Conservation (phyloP, 2,888 invertebrate genomes). For the Horisme vitalbata region DNA sequence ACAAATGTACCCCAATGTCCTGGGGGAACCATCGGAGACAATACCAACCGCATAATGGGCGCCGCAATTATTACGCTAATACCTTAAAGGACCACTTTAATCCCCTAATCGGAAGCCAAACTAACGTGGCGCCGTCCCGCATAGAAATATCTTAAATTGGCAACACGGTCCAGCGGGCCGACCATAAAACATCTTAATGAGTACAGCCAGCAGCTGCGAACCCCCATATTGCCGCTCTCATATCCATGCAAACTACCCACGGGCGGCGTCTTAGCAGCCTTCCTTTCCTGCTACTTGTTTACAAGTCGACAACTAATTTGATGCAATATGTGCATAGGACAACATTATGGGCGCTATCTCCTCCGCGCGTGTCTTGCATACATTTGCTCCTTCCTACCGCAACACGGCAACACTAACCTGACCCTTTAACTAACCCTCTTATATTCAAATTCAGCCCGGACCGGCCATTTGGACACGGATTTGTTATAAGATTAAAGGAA, state of each 20-base stretch:
- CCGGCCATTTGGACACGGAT: slow-evolving; percentile 83
- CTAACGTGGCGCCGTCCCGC: slow-evolving; percentile 79
- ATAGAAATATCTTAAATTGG: slow-evolving; percentile 83
- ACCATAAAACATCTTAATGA: slow-evolving; percentile 84
- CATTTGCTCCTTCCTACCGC: slow-evolving; percentile 71
- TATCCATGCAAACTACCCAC: slow-evolving; percentile 83
- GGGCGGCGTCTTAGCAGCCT: slow-evolving; percentile 76
- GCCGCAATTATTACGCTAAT: slow-evolving; percentile 79
- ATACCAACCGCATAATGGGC: slow-evolving; percentile 72
- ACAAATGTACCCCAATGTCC: slow-evolving; percentile 43
- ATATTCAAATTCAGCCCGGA: slow-evolving; percentile 78
- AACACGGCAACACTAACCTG: slow-evolving; percentile 61
- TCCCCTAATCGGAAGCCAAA: slow-evolving; percentile 82
- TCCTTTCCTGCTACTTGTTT: slow-evolving; percentile 78
- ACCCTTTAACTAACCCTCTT: slow-evolving; percentile 75
- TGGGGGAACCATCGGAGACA: slow-evolving; percentile 52
- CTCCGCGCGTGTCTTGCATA: slow-evolving; percentile 81
- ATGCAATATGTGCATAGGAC: slow-evolving; percentile 84
- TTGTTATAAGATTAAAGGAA: slow-evolving; percentile 84
- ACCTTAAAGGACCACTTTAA: slow-evolving; percentile 79
- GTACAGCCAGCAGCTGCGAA: slow-evolving; percentile 80
- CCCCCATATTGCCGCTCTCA: slow-evolving; percentile 81
- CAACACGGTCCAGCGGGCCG: slow-evolving; percentile 80
- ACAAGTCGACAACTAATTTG: slow-evolving; percentile 83
- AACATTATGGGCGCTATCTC: slow-evolving; percentile 79